phyloP scores from a whole-genome alignment of 2,797 vertebrate species.

The Austrolebias charrua region DNA sequence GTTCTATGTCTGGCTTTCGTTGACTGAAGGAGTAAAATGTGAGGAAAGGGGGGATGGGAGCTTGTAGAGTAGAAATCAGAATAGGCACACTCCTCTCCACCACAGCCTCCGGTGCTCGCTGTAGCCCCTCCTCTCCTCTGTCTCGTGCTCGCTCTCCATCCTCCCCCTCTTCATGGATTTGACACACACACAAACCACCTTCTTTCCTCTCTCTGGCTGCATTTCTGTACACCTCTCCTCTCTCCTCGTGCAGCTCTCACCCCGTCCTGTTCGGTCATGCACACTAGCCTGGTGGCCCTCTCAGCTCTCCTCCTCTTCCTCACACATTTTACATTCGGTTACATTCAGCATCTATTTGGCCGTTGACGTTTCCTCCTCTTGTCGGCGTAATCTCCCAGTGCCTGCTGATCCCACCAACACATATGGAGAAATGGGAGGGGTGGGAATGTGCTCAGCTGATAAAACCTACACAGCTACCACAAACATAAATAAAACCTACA shows the following conservation, averaged over 20 bases:
- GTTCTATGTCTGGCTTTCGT: conserved; percentile 73
- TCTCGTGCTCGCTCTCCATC: conserved; percentile 54
- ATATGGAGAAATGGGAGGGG: conserved; percentile 13
- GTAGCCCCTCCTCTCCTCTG: conserved; percentile 57
- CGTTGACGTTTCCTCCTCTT: conserved; percentile 24
- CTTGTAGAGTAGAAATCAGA: conserved; percentile 72
- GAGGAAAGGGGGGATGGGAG: conserved; percentile 77
- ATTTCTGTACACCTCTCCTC: conserved; percentile 58
- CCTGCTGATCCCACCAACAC: conserved; percentile 48
- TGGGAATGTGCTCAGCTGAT: conserved; percentile 8
- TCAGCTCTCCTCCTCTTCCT: conserved; percentile 29
- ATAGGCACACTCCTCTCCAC: conserved; percentile 57
- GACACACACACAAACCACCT: conserved; percentile 36
- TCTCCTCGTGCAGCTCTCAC: conserved; percentile 48
- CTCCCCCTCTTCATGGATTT: conserved; percentile 40
- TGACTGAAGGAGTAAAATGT: conserved; percentile 69
- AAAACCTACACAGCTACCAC: conserved; percentile 27
- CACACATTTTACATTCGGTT: conserved; percentile 51
- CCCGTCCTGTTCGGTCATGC: conserved; percentile 64
- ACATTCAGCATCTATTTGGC: conserved; percentile 34
- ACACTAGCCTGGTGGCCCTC: conserved; percentile 41
- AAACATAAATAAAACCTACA: conserved; percentile 2
- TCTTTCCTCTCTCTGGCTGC: conserved; percentile 59
- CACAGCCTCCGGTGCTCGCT: conserved; percentile 61
- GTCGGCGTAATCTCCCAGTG: conserved; percentile 25